phyloP scores from a whole-genome alignment of 2,113 vertebrate species.

The Tympanuchus pallidicinctus region DNA sequence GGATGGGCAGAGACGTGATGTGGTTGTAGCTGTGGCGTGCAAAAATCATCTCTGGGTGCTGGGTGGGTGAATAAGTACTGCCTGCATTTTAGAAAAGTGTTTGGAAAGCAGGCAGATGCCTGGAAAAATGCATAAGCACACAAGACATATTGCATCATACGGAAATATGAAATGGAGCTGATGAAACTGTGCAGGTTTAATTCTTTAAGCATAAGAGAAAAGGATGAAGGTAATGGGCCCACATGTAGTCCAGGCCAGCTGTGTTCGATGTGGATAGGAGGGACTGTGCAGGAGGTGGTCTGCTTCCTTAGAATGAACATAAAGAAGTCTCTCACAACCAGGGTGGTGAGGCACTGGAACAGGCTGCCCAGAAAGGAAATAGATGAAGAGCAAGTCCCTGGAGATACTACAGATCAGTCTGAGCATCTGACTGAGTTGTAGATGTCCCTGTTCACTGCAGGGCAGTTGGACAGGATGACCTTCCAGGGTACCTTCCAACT shows the following conservation, averaged over 20 bases:
- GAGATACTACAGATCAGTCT: no score
- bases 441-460: no score
- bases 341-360: no score
- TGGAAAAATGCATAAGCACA: neutral
- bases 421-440: no score
- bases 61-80: neutral
- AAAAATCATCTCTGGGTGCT: neutral
- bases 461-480: no score
- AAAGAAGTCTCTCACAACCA: no score
- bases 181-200: neutral
- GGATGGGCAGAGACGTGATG: neutral
- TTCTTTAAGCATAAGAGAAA: neutral
- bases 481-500: no score
- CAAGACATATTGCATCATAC: neutral
- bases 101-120: neutral
- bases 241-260: neutral
- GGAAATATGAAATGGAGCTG: neutral
- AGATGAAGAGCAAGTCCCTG: no score
- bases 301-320: no score
- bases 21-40: neutral
- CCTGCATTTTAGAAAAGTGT: neutral
- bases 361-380: no score
- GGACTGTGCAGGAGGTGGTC: neutral
- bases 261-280: neutral
- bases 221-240: neutral